Evolutionary conservation across 1,140 invertebrate species (phyloP), one percentile per base, ranked within the genome.

Genomic region (Lucilia cuprina): DNA sequence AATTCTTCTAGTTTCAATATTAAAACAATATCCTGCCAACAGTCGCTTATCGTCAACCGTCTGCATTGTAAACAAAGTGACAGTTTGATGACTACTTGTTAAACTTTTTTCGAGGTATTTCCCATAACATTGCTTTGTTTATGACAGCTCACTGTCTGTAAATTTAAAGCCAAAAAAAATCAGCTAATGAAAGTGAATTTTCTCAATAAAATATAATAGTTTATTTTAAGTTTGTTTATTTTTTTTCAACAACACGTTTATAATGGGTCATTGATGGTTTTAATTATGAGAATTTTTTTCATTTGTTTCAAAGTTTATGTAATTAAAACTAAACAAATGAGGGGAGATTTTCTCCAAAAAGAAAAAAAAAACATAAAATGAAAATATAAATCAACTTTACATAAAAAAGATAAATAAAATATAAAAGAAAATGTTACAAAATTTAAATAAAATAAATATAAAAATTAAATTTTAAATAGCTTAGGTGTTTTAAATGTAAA

Each of bases 221-320:
- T 13, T 21, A 70, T 70, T 25, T 19, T 70, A 70, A 1, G 5
- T 7, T 19, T 70, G 19, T 70, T 70, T 65, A 2, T 19, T n/a
- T 13, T 8, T 65, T 0, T 70, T 21, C 0, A 70, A 70, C 21
- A 21, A 21, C 10, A 9, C 19, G 65, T 70, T 70, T 70, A 70
- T 70, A 70, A 70, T 70, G 65, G 65, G 65, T 70, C 65, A 70
- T 70, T 70, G 65, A 70, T 19, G 65, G 65, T 70, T 19, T 70
- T 70, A 70, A 70, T 70, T 21, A 5, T 70, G 65, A 21, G 65
- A 70, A 9, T 21, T 70, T 70, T 9, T 25, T 12, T 41, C 7
- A 5, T 41, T 41, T 41, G 10, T 8, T 14, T 14, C 3, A 14
- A 14, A 1, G 7, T 55, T 55, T 55, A 5, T n/a, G 17, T 55